Conservation (phyloP, 2,797 vertebrate genomes). For the Crenuchus spilurus region DNA sequence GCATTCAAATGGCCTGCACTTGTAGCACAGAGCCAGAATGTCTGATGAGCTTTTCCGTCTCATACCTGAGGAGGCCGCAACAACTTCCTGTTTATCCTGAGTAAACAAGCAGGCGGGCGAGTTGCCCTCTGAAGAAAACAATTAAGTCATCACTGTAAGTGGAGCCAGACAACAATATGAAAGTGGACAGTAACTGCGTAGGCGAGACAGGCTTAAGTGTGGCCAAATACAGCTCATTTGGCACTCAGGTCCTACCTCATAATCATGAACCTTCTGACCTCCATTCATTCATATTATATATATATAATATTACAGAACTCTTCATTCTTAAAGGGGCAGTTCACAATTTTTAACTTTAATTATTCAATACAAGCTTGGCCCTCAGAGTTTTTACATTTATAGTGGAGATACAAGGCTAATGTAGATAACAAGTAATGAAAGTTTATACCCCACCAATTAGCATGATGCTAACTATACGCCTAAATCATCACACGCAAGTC, state of each 20-base stretch:
- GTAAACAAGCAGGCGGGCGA: slow-evolving; percentile 28
- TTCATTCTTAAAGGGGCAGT: too few relatives aligned
- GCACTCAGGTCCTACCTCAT: neutral
- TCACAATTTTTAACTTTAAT: too few relatives aligned
- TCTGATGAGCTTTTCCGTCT: slow-evolving; percentile 38
- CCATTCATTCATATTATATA: too few relatives aligned
- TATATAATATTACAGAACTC: too few relatives aligned
- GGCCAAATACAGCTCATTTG: slow-evolving; percentile 10
- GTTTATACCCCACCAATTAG: too few relatives aligned
- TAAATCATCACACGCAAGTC: too few relatives aligned
- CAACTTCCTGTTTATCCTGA: slow-evolving; percentile 45
- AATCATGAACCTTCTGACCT: slow-evolving; percentile 11
- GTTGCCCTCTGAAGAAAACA: slow-evolving; percentile 32
- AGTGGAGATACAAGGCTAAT: too few relatives aligned
- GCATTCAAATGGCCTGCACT: slow-evolving; percentile 11
- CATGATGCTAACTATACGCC: too few relatives aligned
- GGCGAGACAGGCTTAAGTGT: neutral
- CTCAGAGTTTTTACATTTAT: too few relatives aligned
- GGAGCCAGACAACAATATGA: slow-evolving; percentile 46
- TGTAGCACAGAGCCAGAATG: slow-evolving; percentile 40
- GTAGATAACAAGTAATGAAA: too few relatives aligned
- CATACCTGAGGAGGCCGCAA: slow-evolving; percentile 33
- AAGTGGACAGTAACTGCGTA: slow-evolving; percentile 13
- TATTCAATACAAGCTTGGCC: too few relatives aligned
- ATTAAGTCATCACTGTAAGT: slow-evolving; percentile 38